A percentile compares a stretch with the other conserved stretches of the same genome.
Conservation (phyloP, 2,797 vertebrate species). For the Enteromius thamalakanensis region DNA sequence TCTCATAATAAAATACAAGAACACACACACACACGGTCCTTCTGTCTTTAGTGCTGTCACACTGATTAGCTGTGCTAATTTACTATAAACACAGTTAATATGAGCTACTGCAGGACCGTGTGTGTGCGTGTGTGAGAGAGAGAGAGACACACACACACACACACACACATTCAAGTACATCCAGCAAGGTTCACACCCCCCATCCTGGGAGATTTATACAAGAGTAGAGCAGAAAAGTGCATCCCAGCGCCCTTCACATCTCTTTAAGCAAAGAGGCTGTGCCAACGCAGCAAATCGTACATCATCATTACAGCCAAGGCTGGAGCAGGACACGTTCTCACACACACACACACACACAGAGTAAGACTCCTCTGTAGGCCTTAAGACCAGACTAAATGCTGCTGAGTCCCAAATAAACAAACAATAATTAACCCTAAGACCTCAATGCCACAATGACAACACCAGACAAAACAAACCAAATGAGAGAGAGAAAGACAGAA, state of each 20-base stretch:
- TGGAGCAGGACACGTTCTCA: slow-evolving; percentile 3
- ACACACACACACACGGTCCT: slow-evolving; percentile 44
- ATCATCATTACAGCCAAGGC: slow-evolving; percentile 58
- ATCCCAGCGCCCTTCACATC: slow-evolving; percentile 60
- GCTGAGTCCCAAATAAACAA: slow-evolving; percentile 45
- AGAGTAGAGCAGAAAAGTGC: slow-evolving; percentile 44
- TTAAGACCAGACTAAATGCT: slow-evolving; percentile 44
- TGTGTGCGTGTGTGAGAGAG: neutral
- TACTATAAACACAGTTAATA: slow-evolving; percentile 50
- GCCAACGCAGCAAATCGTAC: slow-evolving; percentile 48
- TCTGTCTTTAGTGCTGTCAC: slow-evolving; percentile 47
- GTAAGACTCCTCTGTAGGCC: slow-evolving; percentile 11
- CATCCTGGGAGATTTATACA: slow-evolving; percentile 44
- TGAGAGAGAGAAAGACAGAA: slow-evolving; percentile 52
- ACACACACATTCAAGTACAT: slow-evolving; percentile 38
- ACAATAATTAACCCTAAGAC: slow-evolving; percentile 52
- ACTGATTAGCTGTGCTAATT: slow-evolving; percentile 58
- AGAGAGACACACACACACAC: neutral
- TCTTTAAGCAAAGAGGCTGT: slow-evolving; percentile 53
- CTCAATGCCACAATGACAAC: slow-evolving; percentile 47
- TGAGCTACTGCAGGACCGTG: slow-evolving; percentile 36
- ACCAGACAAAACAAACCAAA: slow-evolving; percentile 73
- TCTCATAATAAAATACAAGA: slow-evolving; percentile 32
- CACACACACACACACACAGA: neutral
- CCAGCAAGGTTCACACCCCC: slow-evolving; percentile 29